Conservation (phyloP, 2,888 invertebrate species). For the Anarsia innoxiella region DNA sequence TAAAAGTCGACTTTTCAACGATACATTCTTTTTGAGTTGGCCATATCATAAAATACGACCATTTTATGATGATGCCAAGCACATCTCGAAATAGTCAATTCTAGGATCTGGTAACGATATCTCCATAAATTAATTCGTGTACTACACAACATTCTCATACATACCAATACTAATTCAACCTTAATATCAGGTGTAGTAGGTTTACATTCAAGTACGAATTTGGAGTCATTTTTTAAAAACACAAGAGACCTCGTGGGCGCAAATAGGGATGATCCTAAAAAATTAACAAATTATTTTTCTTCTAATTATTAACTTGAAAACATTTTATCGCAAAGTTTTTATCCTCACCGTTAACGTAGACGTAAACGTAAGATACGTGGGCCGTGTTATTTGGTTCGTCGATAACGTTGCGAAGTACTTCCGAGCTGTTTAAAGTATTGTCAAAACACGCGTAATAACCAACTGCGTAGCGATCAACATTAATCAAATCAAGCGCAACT, state of each 20-base stretch:
- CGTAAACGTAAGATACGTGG: conserved; percentile 53
- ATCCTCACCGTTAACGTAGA: conserved; percentile 64
- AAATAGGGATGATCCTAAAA: conserved; percentile 62
- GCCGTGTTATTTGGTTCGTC: conserved; percentile 51
- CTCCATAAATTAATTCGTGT: too few relatives aligned
- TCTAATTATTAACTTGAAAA: too few relatives aligned
- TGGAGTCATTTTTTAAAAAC: conserved; percentile 36
- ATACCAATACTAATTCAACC: conserved; percentile 52
- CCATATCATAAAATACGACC: too few relatives aligned
- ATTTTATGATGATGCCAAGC: too few relatives aligned
- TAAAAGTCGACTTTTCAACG: too few relatives aligned
- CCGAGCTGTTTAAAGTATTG: conserved; percentile 38
- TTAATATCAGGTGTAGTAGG: conserved; percentile 60
- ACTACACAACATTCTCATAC: too few relatives aligned
- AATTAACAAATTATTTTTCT: too few relatives aligned
- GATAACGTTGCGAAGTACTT: conserved; percentile 37
- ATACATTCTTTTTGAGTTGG: too few relatives aligned
- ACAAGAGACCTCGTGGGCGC: conserved; percentile 58
- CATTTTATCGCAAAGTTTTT: too few relatives aligned
- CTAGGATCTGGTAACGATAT: too few relatives aligned
- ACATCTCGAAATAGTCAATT: too few relatives aligned
- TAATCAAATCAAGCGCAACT: conserved; percentile 54
- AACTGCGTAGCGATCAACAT: conserved; percentile 62
- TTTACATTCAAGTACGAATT: conserved; percentile 61
- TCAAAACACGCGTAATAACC: conserved; percentile 76